phyloP scores from a whole-genome alignment of 2,888 invertebrate genomes.

The Bhutanitis thaidina region DNA sequence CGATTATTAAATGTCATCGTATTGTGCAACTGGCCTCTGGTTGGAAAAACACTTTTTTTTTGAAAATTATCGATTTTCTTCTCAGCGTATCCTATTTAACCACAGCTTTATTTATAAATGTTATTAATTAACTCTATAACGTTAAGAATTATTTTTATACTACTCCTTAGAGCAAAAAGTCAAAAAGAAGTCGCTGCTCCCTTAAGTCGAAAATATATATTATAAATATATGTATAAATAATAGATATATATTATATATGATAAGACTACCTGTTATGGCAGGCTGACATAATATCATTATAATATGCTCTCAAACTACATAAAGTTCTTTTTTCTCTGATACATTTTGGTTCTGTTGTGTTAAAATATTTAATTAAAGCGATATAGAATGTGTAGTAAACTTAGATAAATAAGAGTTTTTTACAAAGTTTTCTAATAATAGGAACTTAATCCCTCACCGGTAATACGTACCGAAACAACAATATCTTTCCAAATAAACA shows the following conservation, averaged over 20 bases:
- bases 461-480: slow-evolving; percentile 1
- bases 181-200: background rate
- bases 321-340: no score
- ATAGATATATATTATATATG: no score
- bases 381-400: no score
- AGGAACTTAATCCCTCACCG: background rate
- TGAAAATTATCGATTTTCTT: background rate
- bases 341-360: no score
- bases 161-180: background rate
- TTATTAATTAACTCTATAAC: slow-evolving; percentile 1
- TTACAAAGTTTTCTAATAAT: no score
- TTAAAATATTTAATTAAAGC: no score
- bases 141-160: slow-evolving; percentile 11
- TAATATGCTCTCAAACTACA: no score
- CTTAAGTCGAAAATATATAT: no score
- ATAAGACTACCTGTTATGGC: no score
- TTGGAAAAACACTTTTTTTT: slow-evolving; percentile 3
- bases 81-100: slow-evolving; percentile 9
- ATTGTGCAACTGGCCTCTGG: slow-evolving; percentile 9
- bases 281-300: no score
- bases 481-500: background rate
- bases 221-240: no score
- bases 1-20: background rate
- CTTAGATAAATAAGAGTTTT: no score
- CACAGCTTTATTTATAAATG: slow-evolving; percentile 6